Conservation (phyloP, 1,140 invertebrate species). For the Himalopsyche phryganea region DNA sequence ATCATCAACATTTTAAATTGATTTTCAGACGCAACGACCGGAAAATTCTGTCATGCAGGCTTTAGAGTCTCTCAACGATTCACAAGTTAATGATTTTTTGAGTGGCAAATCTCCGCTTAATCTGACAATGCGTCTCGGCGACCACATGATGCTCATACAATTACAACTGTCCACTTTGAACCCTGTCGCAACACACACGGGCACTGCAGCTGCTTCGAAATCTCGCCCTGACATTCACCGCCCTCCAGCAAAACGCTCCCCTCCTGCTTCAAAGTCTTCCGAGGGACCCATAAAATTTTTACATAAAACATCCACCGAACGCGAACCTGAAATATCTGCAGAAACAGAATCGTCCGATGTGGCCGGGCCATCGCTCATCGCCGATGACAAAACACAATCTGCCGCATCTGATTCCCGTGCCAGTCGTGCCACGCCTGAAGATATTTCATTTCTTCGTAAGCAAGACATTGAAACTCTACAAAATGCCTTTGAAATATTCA, state of each 20-base stretch:
- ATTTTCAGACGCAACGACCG: constrained; percentile 79
- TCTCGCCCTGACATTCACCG: constrained; percentile 32
- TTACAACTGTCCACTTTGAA: constrained; percentile 83
- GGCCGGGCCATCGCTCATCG: too few relatives aligned
- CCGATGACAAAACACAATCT: too few relatives aligned
- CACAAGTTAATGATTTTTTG: constrained; percentile 91
- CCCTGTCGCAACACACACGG: constrained; percentile 36
- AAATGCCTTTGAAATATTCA: constrained; percentile 52
- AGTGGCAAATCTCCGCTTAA: constrained; percentile 91
- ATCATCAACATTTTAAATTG: too few relatives aligned
- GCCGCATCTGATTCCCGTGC: constrained; percentile 20
- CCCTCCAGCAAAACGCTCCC: constrained; percentile 27
- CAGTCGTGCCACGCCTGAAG: constrained; percentile 20
- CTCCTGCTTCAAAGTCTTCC: background rate
- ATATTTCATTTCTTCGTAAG: constrained; percentile 48
- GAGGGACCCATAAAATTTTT: background rate
- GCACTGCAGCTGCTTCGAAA: constrained; percentile 28
- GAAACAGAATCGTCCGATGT: background rate
- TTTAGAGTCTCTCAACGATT: constrained; percentile 87
- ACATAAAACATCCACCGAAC: background rate
- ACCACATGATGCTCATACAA: constrained; percentile 96
- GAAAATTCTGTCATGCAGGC: constrained; percentile 95
- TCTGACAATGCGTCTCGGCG: constrained; percentile 88
- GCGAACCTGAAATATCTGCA: background rate
- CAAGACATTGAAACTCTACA: constrained; percentile 55